Percentiles rank a stretch among this genome's conserved stretches.
These are phyloP conservation scores for Desmodus rotundus DNA, from an alignment of 2,113 vertebrate genomes.

Conservation along the genomic window DNA sequence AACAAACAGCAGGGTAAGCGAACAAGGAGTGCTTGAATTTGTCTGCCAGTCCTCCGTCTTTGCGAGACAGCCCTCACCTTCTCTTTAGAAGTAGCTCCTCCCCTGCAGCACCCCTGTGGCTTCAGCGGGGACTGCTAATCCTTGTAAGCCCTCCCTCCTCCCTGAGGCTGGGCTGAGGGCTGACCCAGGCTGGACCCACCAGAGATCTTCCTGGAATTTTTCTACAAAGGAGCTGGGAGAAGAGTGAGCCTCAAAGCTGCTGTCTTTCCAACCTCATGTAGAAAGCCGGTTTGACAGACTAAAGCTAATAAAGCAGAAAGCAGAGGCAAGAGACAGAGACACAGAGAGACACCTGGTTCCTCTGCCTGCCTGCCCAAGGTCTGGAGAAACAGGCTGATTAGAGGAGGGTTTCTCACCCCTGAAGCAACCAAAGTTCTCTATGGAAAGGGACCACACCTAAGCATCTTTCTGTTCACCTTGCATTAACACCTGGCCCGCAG, in stretches of 20 bases:
- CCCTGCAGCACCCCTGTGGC: neutral
- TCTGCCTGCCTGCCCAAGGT: neutral
- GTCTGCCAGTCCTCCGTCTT: neutral
- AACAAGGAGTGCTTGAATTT: neutral
- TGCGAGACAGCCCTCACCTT: neutral
- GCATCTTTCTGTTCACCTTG: neutral
- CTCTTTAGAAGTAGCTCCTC: neutral
- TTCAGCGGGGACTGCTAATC: neutral
- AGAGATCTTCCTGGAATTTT: neutral
- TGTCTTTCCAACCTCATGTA: neutral
- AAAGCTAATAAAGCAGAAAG: neutral
- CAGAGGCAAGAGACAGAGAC: neutral
- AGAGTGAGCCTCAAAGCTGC: neutral
- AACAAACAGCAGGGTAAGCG: neutral
- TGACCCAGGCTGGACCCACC: neutral
- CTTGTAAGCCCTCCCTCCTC: neutral
- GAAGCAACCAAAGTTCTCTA: neutral
- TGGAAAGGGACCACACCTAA: neutral
- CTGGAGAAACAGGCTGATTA: neutral
- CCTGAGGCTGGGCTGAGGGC: neutral
- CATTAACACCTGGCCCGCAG: neutral
- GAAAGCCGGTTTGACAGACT: neutral
- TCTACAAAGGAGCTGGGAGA: neutral
- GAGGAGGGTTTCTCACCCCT: neutral
- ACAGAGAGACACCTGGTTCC: neutral